phyloP scores from a whole-genome alignment of 1,140 invertebrate species.

The Akabosia matsudoensis region DNA sequence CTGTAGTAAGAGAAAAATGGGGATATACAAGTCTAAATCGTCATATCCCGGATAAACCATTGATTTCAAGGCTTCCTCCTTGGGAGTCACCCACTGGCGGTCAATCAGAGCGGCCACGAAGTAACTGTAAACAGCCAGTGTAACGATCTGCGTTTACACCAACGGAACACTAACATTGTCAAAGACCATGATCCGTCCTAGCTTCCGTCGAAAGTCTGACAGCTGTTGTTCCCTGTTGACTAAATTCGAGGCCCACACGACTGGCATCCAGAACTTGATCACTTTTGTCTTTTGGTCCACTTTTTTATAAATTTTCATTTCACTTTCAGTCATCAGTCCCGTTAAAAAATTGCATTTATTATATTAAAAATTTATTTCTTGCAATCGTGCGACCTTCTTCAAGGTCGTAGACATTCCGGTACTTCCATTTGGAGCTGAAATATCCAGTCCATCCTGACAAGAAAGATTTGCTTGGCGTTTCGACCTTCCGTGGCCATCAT shows the following conservation, averaged over 20 bases:
- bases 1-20: constrained; percentile 85
- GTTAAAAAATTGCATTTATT: too few relatives aligned
- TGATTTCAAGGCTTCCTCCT: constrained; percentile 43
- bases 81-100: constrained; percentile 70
- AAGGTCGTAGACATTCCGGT: too few relatives aligned
- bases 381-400: too few relatives aligned
- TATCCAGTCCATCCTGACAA: too few relatives aligned
- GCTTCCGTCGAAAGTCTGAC: constrained; percentile 72
- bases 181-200: constrained; percentile 79
- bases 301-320: constrained; percentile 82
- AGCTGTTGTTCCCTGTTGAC: constrained; percentile 79
- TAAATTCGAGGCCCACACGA: constrained; percentile 86
- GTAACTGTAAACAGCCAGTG: constrained; percentile 83
- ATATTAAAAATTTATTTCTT: too few relatives aligned
- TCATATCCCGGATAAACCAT: constrained; percentile 54
- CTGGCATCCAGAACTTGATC: constrained; percentile 89
- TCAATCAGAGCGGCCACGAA: constrained; percentile 83
- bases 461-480: too few relatives aligned
- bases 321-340: constrained; percentile 86
- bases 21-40: constrained; percentile 86
- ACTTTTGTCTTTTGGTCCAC: constrained; percentile 81
- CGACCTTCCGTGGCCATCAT: too few relatives aligned
- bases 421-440: too few relatives aligned
- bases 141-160: constrained; percentile 96
- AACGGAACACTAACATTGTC: constrained; percentile 96